Conservation (phyloP, 2,797 vertebrate genomes). For the Neosilurus hyrtlii region DNA sequence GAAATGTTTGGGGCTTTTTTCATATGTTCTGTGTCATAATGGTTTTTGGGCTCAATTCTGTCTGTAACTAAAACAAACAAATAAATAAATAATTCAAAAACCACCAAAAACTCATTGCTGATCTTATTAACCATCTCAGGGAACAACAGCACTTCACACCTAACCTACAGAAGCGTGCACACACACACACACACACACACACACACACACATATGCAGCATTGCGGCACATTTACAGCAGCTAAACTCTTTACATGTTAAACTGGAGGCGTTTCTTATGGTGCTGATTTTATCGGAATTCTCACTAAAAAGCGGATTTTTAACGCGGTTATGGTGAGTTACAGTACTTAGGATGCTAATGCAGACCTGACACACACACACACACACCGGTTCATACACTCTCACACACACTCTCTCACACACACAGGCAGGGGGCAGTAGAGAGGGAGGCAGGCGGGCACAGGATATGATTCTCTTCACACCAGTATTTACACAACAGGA, state of each 20-base stretch:
- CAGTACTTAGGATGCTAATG: constrained; percentile 46
- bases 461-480: constrained; percentile 41
- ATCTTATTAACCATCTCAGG: background rate
- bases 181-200: constrained; percentile 45
- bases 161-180: constrained; percentile 39
- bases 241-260: constrained; percentile 14
- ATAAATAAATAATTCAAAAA: background rate
- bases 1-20: background rate
- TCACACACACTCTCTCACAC: constrained; percentile 25
- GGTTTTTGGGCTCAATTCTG: background rate
- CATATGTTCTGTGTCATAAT: background rate
- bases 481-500: constrained; percentile 52
- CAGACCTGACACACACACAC: constrained; percentile 33
- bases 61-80: background rate
- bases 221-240: constrained; percentile 43
- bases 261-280: constrained; percentile 25
- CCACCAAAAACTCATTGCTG: background rate
- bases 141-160: constrained; percentile 31
- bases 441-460: constrained; percentile 43
- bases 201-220: constrained; percentile 14
- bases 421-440: constrained; percentile 42
- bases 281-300: constrained; percentile 31
- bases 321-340: constrained; percentile 32
- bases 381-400: constrained; percentile 11
- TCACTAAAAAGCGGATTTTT: constrained; percentile 33